phyloP scores from a whole-genome alignment of 2,113 vertebrate genomes.

The Scolopax mira region DNA sequence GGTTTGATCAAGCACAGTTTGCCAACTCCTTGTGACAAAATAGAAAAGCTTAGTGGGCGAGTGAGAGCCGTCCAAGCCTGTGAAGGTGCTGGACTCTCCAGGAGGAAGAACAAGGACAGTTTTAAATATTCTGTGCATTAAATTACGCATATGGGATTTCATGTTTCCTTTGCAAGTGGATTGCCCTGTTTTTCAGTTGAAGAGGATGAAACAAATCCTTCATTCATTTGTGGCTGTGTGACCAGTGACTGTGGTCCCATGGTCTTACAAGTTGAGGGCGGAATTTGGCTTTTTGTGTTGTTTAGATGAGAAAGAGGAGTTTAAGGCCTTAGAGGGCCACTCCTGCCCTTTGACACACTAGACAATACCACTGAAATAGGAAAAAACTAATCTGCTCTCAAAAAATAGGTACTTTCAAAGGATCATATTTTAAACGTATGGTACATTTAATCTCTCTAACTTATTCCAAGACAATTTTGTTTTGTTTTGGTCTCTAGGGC shows the following conservation, averaged over 20 bases:
- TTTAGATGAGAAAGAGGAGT: neutral
- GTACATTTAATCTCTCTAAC: slow-evolving; percentile 11
- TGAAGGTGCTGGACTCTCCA: neutral
- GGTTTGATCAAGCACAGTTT: neutral
- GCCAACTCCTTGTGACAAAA: neutral
- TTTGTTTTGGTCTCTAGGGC: slow-evolving; percentile 22
- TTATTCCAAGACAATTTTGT: slow-evolving; percentile 22
- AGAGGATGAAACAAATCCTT: neutral
- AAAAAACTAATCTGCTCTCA: neutral
- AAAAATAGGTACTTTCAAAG: neutral
- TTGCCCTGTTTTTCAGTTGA: neutral
- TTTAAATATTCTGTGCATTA: neutral
- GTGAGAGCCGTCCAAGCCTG: neutral
- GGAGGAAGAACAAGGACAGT: neutral
- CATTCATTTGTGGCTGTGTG: neutral
- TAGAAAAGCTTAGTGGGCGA: neutral
- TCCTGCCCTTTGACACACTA: neutral
- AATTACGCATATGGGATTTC: neutral
- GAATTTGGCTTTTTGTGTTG: neutral
- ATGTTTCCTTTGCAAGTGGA: neutral
- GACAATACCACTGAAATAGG: neutral
- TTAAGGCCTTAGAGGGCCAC: neutral
- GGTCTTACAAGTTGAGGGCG: neutral
- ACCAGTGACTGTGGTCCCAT: neutral
- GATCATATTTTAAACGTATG: neutral